Conservation (phyloP, 2,888 invertebrate genomes). For the Gortyna flavago region DNA sequence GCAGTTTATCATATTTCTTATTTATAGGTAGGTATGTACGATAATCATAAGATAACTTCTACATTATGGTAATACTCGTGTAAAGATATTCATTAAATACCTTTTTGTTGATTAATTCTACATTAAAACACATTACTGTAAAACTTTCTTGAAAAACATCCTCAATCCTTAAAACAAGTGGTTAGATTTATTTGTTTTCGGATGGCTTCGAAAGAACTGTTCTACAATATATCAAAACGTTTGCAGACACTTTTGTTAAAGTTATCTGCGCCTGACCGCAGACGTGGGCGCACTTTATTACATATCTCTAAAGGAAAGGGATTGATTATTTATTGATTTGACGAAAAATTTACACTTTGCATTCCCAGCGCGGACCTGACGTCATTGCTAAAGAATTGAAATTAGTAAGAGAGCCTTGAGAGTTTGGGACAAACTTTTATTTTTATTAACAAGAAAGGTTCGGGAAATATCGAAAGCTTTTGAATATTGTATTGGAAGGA, state of each 20-base stretch:
- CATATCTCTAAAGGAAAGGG: slow-evolving; percentile 64
- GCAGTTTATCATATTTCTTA: slow-evolving; percentile 9
- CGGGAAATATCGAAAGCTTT: slow-evolving; percentile 20
- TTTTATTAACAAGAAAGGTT: slow-evolving; percentile 24
- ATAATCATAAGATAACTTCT: slow-evolving; percentile 13
- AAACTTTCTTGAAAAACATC: slow-evolving; percentile 36
- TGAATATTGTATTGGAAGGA: slow-evolving; percentile 16
- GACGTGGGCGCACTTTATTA: slow-evolving; percentile 74
- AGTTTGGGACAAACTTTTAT: slow-evolving; percentile 41
- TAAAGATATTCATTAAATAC: slow-evolving; percentile 28
- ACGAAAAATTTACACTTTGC: slow-evolving; percentile 56
- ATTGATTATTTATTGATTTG: slow-evolving; percentile 71
- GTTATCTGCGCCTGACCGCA: slow-evolving; percentile 72
- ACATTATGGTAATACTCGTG: slow-evolving; percentile 40
- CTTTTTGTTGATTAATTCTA: slow-evolving; percentile 50
- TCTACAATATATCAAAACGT: slow-evolving; percentile 68
- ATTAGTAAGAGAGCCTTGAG: slow-evolving; percentile 42
- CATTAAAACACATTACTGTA: slow-evolving; percentile 9
- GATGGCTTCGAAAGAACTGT: slow-evolving; percentile 46
- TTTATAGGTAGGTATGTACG: background rate
- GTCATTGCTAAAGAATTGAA: slow-evolving; percentile 63
- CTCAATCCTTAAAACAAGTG: slow-evolving; percentile 31
- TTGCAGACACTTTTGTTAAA: slow-evolving; percentile 66
- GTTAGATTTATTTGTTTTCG: slow-evolving; percentile 59
- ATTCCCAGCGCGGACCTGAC: slow-evolving; percentile 57